Evolutionary conservation across 64 coral and sea anemone species (phyloP), one percentile per base, ranked within the genome.

Genomic region (Stichodactyla mertensii): DNA sequence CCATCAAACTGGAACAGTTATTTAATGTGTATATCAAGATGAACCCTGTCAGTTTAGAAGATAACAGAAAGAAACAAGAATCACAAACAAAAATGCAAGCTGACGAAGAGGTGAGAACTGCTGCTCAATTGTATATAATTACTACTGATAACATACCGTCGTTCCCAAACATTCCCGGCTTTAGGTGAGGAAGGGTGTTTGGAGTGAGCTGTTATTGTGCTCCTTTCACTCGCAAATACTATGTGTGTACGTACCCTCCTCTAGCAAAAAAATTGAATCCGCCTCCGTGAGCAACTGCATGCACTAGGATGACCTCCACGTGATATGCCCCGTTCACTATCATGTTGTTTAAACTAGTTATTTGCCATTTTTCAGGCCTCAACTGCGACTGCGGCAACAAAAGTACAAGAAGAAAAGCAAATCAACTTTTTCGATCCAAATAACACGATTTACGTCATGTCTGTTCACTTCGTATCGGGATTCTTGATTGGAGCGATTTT

Each of bases 21-120:
- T 82, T 91, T 14, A 53, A 86, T 24, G 77, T 87, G 57, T 87
- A 91, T 22, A 11, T 90, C 16, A 86, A 20, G n/a, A 15, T 15
- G 9, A 22, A 83, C 19, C 59, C 88, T 7, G 62, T 89, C 20
- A 60, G 11, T 36, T 18, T 84, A 4, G 54, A 84, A 2, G 27
- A 79, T 79, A 14, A 79, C 2, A 79, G 77, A 79, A 79, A 79
- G 77, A 16, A 31, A 79, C 24, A 79, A 4, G 11, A 79, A 9
- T 51, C 31, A 51, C 27, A 51, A 66, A 66, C 22, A 22, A 20
- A 20, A 66, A 9, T 7, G 8, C 58, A 61, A 15, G 62, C 20
- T 20, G 8, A 16, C 4, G 4, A 66, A 7, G 62, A 66, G 62
- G 62, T 66, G 22, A 66, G 18, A n/a, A 20, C 36, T 45, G 36